Evolutionary conservation across 2,888 invertebrate species (phyloP).

Genomic region (Trichopria drosophilae): DNA sequence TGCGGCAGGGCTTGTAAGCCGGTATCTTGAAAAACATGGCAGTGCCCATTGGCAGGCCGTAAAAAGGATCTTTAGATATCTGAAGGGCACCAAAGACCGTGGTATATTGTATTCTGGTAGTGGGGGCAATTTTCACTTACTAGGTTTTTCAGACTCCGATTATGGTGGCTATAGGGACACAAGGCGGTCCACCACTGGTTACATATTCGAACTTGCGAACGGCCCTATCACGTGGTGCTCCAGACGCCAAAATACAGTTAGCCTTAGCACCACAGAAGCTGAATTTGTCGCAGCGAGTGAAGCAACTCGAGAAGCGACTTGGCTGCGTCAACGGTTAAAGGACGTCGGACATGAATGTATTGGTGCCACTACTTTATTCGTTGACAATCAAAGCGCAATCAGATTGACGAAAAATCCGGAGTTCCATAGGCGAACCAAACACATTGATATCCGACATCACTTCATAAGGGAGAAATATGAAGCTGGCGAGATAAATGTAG

Average conservation of each 20-base stretch:
- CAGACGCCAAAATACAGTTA: not conserved
- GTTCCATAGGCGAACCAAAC: constrained; percentile 3
- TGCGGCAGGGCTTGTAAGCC: too few species aligned
- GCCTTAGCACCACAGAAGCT: constrained; percentile 9
- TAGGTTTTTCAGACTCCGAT: constrained; percentile 33
- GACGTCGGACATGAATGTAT: constrained; percentile 1
- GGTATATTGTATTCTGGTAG: too few species aligned
- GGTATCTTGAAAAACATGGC: too few species aligned
- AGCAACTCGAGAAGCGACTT: constrained; percentile 7
- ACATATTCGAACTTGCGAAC: not conserved
- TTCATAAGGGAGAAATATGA: constrained; percentile 2
- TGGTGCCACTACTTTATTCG: not conserved
- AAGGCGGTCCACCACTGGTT: constrained; percentile 3
- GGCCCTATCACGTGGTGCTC: constrained; percentile 2
- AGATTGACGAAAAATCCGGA: constrained; percentile 2
- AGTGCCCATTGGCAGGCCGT: too few species aligned
- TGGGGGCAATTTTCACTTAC: too few species aligned
- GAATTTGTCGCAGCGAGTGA: constrained; percentile 1
- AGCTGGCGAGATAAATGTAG: not conserved
- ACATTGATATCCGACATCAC: constrained; percentile 4
- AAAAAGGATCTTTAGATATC: too few species aligned
- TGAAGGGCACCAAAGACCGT: too few species aligned
- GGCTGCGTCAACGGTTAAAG: constrained; percentile 8
- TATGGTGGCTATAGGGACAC: constrained; percentile 30
- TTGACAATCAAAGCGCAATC: constrained; percentile 5